Percentiles rank a stretch among this genome's conserved stretches.
These are phyloP conservation scores for Hermatobates lingyangjiaoensis DNA, from an alignment of 1,140 invertebrate genomes.

Conservation along the genomic window DNA sequence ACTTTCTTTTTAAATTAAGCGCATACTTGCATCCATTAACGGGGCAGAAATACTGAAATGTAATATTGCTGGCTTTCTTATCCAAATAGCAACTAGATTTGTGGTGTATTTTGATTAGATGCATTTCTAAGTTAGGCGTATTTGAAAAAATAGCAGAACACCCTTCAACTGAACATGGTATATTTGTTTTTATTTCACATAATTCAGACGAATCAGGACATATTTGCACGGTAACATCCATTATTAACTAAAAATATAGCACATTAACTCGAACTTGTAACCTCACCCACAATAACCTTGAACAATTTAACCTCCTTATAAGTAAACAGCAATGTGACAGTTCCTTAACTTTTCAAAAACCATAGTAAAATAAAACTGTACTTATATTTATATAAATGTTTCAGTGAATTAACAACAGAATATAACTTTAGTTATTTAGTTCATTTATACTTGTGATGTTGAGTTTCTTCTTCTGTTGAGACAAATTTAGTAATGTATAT, in stretches of 20 bases:
- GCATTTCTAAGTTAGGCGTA: slow-evolving; percentile 2
- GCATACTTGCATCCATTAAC: slow-evolving; percentile 6
- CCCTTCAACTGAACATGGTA: neutral
- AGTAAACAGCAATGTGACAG: too few species aligned
- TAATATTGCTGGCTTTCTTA: slow-evolving; percentile 1
- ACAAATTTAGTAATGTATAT: neutral
- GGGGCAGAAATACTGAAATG: slow-evolving; percentile 5
- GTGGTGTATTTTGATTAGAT: slow-evolving; percentile 6
- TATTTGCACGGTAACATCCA: neutral
- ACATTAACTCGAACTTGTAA: neutral
- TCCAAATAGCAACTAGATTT: slow-evolving; percentile 2
- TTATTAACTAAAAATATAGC: neutral
- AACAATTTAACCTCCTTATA: too few species aligned
- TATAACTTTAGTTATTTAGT: neutral
- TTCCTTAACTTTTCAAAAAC: too few species aligned
- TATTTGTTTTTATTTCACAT: neutral
- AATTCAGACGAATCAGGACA: neutral
- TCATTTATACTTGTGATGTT: neutral
- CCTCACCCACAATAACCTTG: neutral
- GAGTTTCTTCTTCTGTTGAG: neutral
- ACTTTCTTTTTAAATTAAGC: neutral
- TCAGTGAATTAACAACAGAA: neutral
- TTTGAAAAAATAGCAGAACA: neutral
- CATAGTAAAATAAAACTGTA: neutral
- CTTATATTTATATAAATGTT: neutral